Percentiles rank a stretch among this genome's conserved stretches.
phyloP scores from a whole-genome alignment of 2,888 invertebrate species.

The Harpalus rubripes region DNA sequence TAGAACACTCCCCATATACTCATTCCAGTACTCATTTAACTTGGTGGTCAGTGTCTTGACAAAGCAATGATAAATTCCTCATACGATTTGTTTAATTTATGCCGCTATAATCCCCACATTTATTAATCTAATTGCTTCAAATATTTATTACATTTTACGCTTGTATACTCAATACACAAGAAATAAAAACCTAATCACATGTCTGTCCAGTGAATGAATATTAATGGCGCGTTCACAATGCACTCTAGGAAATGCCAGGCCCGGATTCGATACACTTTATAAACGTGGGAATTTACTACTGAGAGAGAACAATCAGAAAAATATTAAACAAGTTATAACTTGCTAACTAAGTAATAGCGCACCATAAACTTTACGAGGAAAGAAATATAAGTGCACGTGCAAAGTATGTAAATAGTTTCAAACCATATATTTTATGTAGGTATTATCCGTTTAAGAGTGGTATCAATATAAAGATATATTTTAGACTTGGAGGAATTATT shows the following conservation, averaged over 20 bases:
- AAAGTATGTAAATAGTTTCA: no score
- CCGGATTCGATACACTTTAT: constrained; percentile 48
- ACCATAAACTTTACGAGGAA: neutral
- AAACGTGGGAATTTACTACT: constrained; percentile 27
- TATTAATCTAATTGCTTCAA: constrained; percentile 65
- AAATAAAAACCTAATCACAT: constrained; percentile 58
- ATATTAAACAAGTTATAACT: constrained; percentile 6
- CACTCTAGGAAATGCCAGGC: constrained; percentile 52
- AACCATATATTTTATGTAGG: no score
- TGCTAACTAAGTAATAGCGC: neutral
- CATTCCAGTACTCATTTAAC: neutral
- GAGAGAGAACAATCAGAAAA: constrained; percentile 20
- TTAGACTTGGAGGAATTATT: no score
- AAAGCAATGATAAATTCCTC: constrained; percentile 54
- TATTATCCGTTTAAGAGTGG: no score
- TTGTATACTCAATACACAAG: constrained; percentile 49
- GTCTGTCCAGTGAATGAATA: constrained; percentile 57
- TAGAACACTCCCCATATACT: neutral
- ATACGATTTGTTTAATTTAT: constrained; percentile 51
- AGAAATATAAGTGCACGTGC: neutral
- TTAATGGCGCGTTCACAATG: constrained; percentile 57
- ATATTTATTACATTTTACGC: constrained; percentile 63
- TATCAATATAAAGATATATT: no score
- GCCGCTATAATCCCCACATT: constrained; percentile 49
- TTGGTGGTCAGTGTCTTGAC: neutral